Evolutionary conservation across 2,797 vertebrate genomes (phyloP), one percentile per base, ranked within the genome.

Genomic region (Chelon auratus): DNA sequence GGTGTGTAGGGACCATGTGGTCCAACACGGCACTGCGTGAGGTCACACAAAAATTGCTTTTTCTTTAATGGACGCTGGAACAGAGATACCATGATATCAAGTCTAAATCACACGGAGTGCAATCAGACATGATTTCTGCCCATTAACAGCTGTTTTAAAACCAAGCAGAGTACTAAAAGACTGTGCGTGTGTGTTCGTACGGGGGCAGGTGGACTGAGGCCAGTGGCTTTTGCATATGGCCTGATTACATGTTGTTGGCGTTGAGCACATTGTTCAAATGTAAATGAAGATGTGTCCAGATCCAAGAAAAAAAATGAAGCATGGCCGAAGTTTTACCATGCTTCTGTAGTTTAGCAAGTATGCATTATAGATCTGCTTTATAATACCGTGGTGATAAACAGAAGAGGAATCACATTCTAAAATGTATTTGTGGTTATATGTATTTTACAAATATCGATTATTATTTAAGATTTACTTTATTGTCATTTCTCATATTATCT

Each of bases 1-100:
- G 82, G 81, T 37, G 56, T 48, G 33, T 9, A 11, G 0, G 63
- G 74, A 82, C 80, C 78, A 45, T 64, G 83, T 81, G 68, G 62
- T 55, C 64, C 63, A 79, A 74, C 69, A 17, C 26, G 2, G 54
- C 72, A 22, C 77, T 64, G 63, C 45, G 70, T 86, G 83, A 84
- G 88, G 89, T 88, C 84, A 86, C 70, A 62, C 33, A 54, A 18
- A 54, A 71, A 51, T 60, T 24, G 36, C 55, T 61, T 36, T 71
- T 71, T 60, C 59, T 65, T 58, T 68, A 71, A 68, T 14, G 48
- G 54, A 84, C 9, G 0, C 48, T 24, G 47, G 36, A 57, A 61
- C 54, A 18, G 50, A 67, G 58, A 57, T 57, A 14, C 52, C 9
- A 11, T 15, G 36, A 47, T 67, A 61, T 77, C 20, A 62, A 71